These are phyloP conservation scores for Indri indri DNA, from an alignment of 2,113 vertebrate genomes.

Conservation along the genomic window DNA sequence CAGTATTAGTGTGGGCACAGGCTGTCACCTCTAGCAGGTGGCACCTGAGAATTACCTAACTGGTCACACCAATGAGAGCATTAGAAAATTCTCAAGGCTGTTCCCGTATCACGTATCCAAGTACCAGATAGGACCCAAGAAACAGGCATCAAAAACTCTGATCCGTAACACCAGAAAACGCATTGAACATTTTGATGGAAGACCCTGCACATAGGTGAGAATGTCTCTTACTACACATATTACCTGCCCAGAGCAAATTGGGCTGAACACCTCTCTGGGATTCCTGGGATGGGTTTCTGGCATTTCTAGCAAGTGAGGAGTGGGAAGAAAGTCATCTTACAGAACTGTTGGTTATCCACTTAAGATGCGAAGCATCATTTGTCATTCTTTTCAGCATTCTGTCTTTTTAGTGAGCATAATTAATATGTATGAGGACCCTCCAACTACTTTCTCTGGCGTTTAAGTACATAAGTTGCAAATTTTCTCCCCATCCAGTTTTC, in stretches of 20 bases:
- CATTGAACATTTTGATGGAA: neutral
- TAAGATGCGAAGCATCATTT: neutral
- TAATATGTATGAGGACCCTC: neutral
- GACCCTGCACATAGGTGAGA: too few relatives aligned
- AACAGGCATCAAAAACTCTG: neutral
- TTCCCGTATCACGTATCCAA: neutral
- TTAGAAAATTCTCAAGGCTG: neutral
- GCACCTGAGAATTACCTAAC: neutral
- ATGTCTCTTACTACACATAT: neutral
- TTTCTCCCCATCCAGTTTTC: neutral
- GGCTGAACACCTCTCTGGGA: neutral
- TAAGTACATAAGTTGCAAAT: neutral
- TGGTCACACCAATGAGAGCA: neutral
- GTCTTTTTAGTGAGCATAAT: neutral
- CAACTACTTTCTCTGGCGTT: neutral
- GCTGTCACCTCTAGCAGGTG: neutral
- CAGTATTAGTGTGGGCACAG: neutral
- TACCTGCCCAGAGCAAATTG: neutral
- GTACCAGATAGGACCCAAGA: neutral
- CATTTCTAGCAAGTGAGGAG: neutral
- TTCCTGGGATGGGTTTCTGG: neutral
- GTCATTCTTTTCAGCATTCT: neutral
- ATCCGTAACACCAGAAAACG: neutral
- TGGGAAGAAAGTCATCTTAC: neutral
- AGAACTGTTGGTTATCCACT: neutral